Percentiles rank a stretch among this genome's conserved stretches.
These are phyloP conservation scores for Vulpes lagopus DNA, from an alignment of 2,113 vertebrate species.

Conservation along the genomic window DNA sequence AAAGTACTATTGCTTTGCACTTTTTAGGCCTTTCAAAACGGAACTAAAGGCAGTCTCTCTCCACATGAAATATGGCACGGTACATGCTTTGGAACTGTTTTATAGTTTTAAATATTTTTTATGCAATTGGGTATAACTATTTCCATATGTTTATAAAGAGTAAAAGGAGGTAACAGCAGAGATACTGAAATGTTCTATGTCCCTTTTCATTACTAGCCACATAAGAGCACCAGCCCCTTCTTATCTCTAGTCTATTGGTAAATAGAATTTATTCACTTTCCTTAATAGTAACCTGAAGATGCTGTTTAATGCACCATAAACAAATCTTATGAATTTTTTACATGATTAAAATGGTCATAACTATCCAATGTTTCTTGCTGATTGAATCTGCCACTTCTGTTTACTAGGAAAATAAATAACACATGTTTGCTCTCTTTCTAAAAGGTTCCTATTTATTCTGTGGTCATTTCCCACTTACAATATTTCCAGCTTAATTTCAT, in stretches of 20 bases:
- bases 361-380: constrained; percentile 97
- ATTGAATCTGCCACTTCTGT: constrained; percentile 98
- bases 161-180: constrained; percentile 84
- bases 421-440: constrained; percentile 92
- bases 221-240: constrained; percentile 81
- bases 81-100: constrained; percentile 87
- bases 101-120: constrained; percentile 88
- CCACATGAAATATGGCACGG: constrained; percentile 82
- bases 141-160: constrained; percentile 86
- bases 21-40: constrained; percentile 83
- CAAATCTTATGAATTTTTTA: constrained; percentile 91
- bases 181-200: constrained; percentile 81
- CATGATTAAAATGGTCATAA: constrained; percentile 97
- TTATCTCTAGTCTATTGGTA: constrained; percentile 92
- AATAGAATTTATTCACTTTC: constrained; percentile 87
- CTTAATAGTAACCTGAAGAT: constrained; percentile 88
- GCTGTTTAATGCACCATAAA: constrained; percentile 92
- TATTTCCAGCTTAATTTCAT: constrained; percentile 91
- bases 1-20: constrained; percentile 85
- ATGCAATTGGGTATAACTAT: constrained; percentile 85
- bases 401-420: constrained; percentile 99
- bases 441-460: constrained; percentile 91
- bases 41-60: constrained; percentile 82
- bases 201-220: constrained; percentile 61
- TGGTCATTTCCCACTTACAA: constrained; percentile 91